Base-by-base conservation (phyloP, 2,113 vertebrate genomes). In the Gorsachius goisagi region DNA sequence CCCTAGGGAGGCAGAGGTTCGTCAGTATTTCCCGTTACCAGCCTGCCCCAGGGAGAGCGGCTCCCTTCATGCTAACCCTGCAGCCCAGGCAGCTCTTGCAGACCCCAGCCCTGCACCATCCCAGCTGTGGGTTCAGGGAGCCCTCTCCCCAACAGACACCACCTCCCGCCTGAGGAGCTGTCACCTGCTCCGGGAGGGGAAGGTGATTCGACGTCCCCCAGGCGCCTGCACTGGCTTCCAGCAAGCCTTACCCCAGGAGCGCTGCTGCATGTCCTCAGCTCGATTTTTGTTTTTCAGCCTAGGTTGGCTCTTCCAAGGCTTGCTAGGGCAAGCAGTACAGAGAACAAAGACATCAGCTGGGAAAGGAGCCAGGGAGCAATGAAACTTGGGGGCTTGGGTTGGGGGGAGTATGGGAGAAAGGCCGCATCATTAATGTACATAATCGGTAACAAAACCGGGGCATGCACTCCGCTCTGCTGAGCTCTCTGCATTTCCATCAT, bases 201-300 rank as follows among this genome's bases (percentile, higher is more conserved):
- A 32, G 18, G 32, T 1, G 23, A 71, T 32, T 24, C 1, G 23
- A 17, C 3, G 1, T 53, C 7, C 37, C 63, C 49, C 2, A 1
- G 47, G 27, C 5, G 1, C 47, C 28, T 21, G 35, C 5, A 6
- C 37, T 53, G 23, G 49, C 37, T 50, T 45, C 35, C 35, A 5
- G 32, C 35, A 7, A 23, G 47, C 63, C 37, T 49, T 17, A 12
- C 18, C 62, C 39, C 2, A 9, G 37, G 66, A 58, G 49, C 27
- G 19, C 74, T 72, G 81, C 53, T 62, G 59, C 45, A 6, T 39
- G 32, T 66, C 76, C 28, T 63, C 52, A 50, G 52, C 77, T 86
- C 5, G 8, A 44, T 26, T 90, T 52, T 52, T 82, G 71, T 20
- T 74, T 67, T 80, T 23, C 50, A 56, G 62, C 19, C 30, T 26